Percentiles rank a stretch among this genome's conserved stretches.
Conservation (phyloP, 2,113 vertebrate species). For the Proteles cristata region DNA sequence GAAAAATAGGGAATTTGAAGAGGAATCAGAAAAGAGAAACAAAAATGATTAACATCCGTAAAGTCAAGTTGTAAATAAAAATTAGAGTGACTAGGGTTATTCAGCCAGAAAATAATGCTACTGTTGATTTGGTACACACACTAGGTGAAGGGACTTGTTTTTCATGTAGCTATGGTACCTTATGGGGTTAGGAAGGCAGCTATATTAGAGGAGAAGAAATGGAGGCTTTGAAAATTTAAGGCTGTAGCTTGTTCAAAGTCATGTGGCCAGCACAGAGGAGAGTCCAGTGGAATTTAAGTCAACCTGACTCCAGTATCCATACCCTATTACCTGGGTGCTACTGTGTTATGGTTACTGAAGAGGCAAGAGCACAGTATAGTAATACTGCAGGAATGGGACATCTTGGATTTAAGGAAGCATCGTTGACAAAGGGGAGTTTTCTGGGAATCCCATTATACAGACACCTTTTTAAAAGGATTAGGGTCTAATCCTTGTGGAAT, state of each 20-base stretch:
- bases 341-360: accelerated
- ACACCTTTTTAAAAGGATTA: constrained; percentile 32
- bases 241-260: not conserved
- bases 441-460: not conserved
- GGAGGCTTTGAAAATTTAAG: not conserved
- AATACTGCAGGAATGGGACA: not conserved
- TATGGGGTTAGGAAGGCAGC: not conserved
- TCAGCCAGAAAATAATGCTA: not conserved
- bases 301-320: not conserved
- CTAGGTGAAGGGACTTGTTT: not conserved
- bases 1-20: not conserved
- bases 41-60: not conserved
- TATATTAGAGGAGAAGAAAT: not conserved
- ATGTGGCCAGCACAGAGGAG: not conserved
- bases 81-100: not conserved
- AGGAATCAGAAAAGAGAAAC: not conserved
- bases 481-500: constrained; percentile 26
- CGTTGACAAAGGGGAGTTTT: not conserved
- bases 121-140: not conserved
- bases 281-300: not conserved
- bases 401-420: not conserved
- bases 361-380: not conserved
- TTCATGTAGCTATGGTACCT: not conserved
- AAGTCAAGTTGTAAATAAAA: not conserved
- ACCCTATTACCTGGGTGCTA: not conserved